These are phyloP conservation scores for Dromaius novaehollandiae DNA, from an alignment of 2,113 vertebrate species.

Conservation along the genomic window DNA sequence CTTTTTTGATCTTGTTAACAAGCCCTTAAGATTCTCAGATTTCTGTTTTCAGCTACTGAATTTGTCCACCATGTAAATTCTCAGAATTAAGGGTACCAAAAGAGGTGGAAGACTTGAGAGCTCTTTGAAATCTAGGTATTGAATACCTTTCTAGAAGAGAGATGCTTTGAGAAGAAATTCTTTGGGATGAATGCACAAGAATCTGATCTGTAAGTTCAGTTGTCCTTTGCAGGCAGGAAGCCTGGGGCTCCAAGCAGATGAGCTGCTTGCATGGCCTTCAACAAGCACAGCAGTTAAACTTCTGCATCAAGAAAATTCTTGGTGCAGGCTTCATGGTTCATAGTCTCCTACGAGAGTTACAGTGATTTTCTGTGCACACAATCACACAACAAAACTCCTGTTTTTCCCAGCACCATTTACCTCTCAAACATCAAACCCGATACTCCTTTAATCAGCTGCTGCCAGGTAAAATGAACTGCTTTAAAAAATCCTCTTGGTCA, in stretches of 20 bases:
- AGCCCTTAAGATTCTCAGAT: too few relatives aligned
- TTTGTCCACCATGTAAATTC: not conserved
- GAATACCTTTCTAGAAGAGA: not conserved
- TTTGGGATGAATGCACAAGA: not conserved
- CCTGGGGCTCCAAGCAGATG: accelerated
- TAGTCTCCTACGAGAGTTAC: not conserved
- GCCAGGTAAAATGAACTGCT: not conserved
- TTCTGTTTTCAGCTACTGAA: not conserved
- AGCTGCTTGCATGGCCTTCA: not conserved
- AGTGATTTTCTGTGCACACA: not conserved
- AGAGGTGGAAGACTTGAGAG: not conserved
- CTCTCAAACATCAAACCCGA: not conserved
- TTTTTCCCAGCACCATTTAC: not conserved
- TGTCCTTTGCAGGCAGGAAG: accelerated
- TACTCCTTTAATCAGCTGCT: not conserved
- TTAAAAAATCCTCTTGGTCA: not conserved
- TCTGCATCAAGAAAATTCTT: not conserved
- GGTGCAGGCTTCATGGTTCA: not conserved
- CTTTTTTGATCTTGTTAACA: not conserved
- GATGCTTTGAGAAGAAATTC: not conserved
- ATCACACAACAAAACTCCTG: not conserved
- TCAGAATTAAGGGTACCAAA: not conserved
- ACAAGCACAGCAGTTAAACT: not conserved
- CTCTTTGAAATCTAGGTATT: too few relatives aligned
- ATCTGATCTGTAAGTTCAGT: not conserved